A percentile compares a stretch with the other conserved stretches of the same genome.
These are phyloP conservation scores for Vombatus ursinus DNA, from an alignment of 2,113 vertebrate species.

Conservation along the genomic window DNA sequence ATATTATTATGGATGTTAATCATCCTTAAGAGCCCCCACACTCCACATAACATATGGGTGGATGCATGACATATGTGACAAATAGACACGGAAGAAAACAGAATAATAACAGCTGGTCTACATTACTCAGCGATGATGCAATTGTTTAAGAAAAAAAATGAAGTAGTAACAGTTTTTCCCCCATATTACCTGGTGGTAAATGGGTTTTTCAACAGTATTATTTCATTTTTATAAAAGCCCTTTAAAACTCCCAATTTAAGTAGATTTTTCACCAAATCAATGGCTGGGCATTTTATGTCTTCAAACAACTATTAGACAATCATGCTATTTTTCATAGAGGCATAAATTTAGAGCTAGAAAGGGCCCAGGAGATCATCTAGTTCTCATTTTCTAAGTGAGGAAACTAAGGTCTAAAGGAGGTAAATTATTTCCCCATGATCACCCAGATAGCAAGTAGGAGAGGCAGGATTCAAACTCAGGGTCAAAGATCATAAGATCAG, in stretches of 20 bases:
- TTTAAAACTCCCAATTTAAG: neutral
- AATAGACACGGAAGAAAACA: neutral
- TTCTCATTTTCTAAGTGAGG: neutral
- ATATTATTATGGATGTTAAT: neutral
- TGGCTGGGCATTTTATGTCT: neutral
- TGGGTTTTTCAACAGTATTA: neutral
- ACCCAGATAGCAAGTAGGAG: neutral
- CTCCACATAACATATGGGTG: neutral
- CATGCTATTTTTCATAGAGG: neutral
- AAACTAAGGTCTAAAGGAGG: neutral
- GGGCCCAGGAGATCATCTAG: neutral
- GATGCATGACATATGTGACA: neutral
- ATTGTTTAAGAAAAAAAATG: neutral
- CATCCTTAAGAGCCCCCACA: neutral
- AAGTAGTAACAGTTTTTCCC: neutral
- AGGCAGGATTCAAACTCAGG: neutral
- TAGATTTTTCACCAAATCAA: conserved; percentile 1
- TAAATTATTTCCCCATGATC: neutral
- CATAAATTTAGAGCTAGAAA: neutral
- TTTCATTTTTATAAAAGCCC: conserved; percentile 12
- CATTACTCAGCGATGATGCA: neutral
- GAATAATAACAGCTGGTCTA: neutral
- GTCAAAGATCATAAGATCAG: neutral
- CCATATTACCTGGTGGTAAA: neutral
- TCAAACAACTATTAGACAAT: neutral